Percentiles rank a stretch among this genome's conserved stretches.
These are phyloP conservation scores for Myathropa florea DNA, from an alignment of 2,888 invertebrate species.

Conservation along the genomic window DNA sequence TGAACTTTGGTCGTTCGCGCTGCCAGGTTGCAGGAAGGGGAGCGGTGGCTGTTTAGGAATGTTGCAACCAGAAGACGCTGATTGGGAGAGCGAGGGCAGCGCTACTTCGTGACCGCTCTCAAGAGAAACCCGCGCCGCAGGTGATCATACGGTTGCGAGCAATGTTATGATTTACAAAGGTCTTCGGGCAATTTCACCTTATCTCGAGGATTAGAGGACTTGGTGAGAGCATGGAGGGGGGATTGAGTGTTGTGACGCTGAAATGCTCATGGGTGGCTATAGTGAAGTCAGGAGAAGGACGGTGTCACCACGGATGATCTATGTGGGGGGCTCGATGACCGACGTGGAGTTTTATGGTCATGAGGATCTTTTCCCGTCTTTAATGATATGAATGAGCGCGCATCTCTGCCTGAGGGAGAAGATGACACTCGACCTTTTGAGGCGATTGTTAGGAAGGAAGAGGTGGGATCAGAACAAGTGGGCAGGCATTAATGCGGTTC, in stretches of 20 bases:
- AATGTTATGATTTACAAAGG: conserved; percentile 69
- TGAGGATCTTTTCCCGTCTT: conserved; percentile 1
- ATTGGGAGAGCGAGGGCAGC: background rate
- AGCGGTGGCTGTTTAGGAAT: conserved; percentile 30
- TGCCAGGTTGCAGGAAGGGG: conserved; percentile 5
- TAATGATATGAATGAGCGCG: conserved; percentile 5
- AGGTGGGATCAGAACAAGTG: background rate
- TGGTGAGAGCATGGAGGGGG: background rate
- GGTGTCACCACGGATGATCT: conserved; percentile 57
- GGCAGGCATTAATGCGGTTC: background rate
- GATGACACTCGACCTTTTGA: conserved; percentile 3
- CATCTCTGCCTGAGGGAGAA: background rate
- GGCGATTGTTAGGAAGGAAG: background rate
- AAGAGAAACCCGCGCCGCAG: conserved; percentile 62
- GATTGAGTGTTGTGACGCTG: conserved; percentile 20
- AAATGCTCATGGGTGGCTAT: conserved; percentile 60
- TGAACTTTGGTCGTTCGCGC: conserved; percentile 57
- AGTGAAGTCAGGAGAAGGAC: conserved; percentile 17
- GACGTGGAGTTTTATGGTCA: conserved; percentile 36
- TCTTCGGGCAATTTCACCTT: conserved; percentile 64
- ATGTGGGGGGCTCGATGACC: conserved; percentile 11
- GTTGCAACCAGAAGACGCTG: no score
- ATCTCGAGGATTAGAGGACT: conserved; percentile 39
- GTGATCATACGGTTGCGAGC: conserved; percentile 64
- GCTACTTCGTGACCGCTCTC: conserved; percentile 54